Evolutionary conservation across 2,888 invertebrate genomes (phyloP).

Genomic region (Leptopilina myrica): DNA sequence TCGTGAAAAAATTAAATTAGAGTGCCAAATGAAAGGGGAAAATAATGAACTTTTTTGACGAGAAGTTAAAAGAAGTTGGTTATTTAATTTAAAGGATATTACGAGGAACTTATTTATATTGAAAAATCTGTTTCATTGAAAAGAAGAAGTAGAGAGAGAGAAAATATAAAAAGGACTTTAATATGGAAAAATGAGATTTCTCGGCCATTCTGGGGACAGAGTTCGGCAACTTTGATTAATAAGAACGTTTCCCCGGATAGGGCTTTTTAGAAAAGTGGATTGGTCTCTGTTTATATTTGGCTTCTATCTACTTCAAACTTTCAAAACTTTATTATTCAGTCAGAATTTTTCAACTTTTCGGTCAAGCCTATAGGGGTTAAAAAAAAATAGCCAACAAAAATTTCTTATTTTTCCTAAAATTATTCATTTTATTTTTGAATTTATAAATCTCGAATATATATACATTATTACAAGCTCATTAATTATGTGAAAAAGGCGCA

Average conservation of each 20-base stretch:
- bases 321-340: not conserved
- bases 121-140: not conserved
- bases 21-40: no score
- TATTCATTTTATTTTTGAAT: not conserved
- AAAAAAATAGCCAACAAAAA: not conserved
- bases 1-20: no score
- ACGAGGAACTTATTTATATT: not conserved
- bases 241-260: not conserved
- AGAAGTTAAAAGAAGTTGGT: no score
- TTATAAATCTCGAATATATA: not conserved
- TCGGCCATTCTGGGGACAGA: not conserved
- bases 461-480: not conserved
- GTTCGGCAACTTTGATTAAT: slow-evolving; percentile 5
- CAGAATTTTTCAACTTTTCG: not conserved
- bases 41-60: no score
- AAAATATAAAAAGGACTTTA: not conserved
- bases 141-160: not conserved
- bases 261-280: slow-evolving; percentile 13
- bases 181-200: slow-evolving; percentile 10
- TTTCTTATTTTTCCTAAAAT: not conserved
- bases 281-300: slow-evolving; percentile 12
- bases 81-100: no score
- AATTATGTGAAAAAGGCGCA: not conserved
- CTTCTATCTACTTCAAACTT: not conserved
- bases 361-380: not conserved